Evolutionary conservation across 2,797 vertebrate genomes (phyloP).

Genomic region (Hafferia zeledoni): DNA sequence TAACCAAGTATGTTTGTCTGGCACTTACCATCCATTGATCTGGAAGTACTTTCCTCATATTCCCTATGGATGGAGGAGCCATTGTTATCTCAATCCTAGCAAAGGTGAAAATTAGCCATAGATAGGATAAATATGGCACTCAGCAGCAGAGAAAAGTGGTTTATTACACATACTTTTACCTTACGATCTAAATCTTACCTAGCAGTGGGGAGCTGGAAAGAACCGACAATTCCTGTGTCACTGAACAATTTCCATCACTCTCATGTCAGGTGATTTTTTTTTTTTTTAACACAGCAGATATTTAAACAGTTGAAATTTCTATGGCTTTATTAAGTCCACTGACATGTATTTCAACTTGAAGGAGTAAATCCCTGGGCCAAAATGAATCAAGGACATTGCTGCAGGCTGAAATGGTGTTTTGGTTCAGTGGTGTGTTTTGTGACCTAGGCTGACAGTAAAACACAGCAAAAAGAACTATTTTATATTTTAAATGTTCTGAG

Average conservation of each 20-base stretch:
- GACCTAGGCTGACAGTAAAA: background rate
- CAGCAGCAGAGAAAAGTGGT: background rate
- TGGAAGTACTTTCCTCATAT: background rate
- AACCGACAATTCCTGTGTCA: background rate
- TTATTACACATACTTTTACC: background rate
- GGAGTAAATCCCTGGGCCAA: background rate
- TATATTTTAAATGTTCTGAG: background rate
- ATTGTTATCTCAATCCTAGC: background rate
- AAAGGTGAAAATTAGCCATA: background rate
- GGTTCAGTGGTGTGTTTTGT: background rate
- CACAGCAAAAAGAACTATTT: background rate
- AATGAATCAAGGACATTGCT: background rate
- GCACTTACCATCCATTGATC: background rate
- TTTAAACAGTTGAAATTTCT: background rate
- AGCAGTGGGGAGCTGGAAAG: background rate
- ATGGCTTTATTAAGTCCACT: background rate
- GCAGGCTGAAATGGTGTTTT: background rate
- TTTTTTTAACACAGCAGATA: background rate
- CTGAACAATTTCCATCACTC: background rate
- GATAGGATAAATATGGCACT: background rate
- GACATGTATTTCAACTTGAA: background rate
- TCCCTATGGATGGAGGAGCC: rapidly evolving
- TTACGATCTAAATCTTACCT: background rate
- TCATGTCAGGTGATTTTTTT: background rate
- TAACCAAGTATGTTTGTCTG: background rate